A percentile compares a stretch with the other conserved stretches of the same genome.
Evolutionary conservation across 2,888 invertebrate genomes (phyloP).

Genomic region (Dynastes grantii): DNA sequence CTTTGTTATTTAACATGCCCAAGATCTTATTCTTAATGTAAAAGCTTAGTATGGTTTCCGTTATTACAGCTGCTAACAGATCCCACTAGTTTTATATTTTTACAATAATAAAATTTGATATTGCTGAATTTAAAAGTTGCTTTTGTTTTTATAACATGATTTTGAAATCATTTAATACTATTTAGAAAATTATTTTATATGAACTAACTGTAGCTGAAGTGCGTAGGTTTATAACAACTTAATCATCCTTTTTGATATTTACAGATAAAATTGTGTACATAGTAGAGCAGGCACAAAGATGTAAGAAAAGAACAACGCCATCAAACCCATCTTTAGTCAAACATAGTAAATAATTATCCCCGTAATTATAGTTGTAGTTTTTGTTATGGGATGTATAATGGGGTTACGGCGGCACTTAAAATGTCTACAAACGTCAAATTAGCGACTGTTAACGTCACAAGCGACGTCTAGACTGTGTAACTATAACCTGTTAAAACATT

Average conservation of each 20-base stretch:
- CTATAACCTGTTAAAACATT: conserved; percentile 63
- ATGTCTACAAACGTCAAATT: conserved; percentile 65
- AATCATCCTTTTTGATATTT: background rate
- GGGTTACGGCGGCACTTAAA: conserved; percentile 59
- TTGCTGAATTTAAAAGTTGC: too few species aligned
- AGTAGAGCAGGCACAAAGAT: background rate
- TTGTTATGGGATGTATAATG: conserved; percentile 56
- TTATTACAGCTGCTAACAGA: too few species aligned
- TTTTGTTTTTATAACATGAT: too few species aligned
- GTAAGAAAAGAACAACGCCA: background rate
- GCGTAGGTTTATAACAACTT: conserved; percentile 4
- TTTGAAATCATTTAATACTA: too few species aligned
- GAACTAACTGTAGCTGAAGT: background rate
- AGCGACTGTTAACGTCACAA: conserved; percentile 66
- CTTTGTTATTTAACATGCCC: too few species aligned
- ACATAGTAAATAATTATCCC: conserved; percentile 51
- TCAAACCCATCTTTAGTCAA: conserved; percentile 42
- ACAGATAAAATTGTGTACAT: background rate
- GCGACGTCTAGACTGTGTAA: conserved; percentile 63
- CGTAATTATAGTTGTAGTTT: conserved; percentile 56
- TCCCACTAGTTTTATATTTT: too few species aligned
- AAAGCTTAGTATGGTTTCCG: too few species aligned
- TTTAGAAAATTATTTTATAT: too few species aligned
- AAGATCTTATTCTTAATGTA: too few species aligned
- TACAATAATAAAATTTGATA: too few species aligned